Base-by-base conservation (phyloP, 2,113 vertebrate genomes). In the Calidris pugnax region DNA sequence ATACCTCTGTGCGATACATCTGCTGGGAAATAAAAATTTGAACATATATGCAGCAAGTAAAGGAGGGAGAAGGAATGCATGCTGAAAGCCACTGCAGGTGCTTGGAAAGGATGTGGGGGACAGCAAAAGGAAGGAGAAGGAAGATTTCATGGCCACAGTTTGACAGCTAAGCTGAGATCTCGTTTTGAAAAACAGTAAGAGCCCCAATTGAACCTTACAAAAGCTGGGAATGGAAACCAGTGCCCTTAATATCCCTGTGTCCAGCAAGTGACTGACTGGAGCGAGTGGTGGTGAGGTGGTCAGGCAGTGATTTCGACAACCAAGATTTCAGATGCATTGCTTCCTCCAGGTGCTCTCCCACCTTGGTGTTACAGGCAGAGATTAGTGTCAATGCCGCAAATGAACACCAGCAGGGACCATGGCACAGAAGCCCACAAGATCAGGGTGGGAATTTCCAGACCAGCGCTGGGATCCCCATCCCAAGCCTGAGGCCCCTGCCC, bases 281-380 rank as follows among this genome's bases (percentile, higher is more conserved):
- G 6, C 28, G 32, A 41, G 10, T 5, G 16, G 9, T 64, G 28
- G 17, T 43, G 47, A 41, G 2, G 3, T 3, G n/a, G 22, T 21
- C n/a, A 51, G 37, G 26, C 50, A 60, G 18, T 33, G 43, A 57
- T 59, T 72, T 83, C 32, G n/a, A 43, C 12, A 57, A 18, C 5
- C 0, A 0, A 30, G 35, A 14, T 18, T 57, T 57, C 23, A 33
- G 24, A 10, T 11, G 4, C 11, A 32, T 8, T 2, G 1, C 8
- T 14, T 88, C 17, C 35, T 76, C 20, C 1, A 0, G 0, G 0
- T 3, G 16, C 15, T n/a, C n/a, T 1, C 30, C 27, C 9, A 11
- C 21, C 64, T 32, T 8, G 8, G 26, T 9, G 23, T 4, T 60
- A 33, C 14, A 3, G 6, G 14, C 12, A 30, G 45, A 14, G 16